Conservation (phyloP, 2,888 invertebrate species). For the Drosophila siamana region DNA sequence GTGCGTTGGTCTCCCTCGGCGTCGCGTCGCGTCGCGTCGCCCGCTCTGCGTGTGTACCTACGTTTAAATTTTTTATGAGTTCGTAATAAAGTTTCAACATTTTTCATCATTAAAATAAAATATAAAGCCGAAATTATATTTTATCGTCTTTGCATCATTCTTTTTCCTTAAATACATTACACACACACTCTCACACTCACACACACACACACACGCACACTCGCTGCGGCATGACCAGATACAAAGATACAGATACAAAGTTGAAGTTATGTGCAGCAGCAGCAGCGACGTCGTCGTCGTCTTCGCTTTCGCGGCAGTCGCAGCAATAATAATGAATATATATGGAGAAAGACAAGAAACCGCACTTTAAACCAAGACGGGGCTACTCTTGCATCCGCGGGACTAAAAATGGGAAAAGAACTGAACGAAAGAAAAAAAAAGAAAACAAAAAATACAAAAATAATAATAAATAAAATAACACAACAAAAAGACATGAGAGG, state of each 20-base stretch:
- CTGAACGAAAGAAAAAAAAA: neutral
- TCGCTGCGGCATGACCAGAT: slow-evolving; percentile 42
- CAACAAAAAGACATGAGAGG: slow-evolving; percentile 44
- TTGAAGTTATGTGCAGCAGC: slow-evolving; percentile 77
- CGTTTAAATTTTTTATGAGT: slow-evolving; percentile 81
- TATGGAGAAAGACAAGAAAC: slow-evolving; percentile 80
- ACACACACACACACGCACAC: slow-evolving; percentile 44
- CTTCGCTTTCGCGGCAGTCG: slow-evolving; percentile 51
- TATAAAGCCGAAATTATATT: slow-evolving; percentile 84
- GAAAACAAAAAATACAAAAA: slow-evolving; percentile 42
- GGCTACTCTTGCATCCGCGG: slow-evolving; percentile 46
- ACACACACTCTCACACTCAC: too few species aligned
- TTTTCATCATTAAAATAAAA: slow-evolving; percentile 85
- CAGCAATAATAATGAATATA: slow-evolving; percentile 80
- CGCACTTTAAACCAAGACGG: slow-evolving; percentile 78
- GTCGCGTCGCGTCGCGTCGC: slow-evolving; percentile 15
- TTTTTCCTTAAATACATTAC: slow-evolving; percentile 78
- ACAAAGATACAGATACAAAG: slow-evolving; percentile 78
- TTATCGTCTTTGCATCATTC: slow-evolving; percentile 83
- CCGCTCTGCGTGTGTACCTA: slow-evolving; percentile 56
- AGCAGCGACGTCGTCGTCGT: slow-evolving; percentile 10
- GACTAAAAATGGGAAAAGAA: slow-evolving; percentile 12
- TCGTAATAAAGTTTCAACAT: slow-evolving; percentile 84
- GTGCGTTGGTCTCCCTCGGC: slow-evolving; percentile 49
- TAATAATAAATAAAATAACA: slow-evolving; percentile 76